phyloP scores from a whole-genome alignment of 2,797 vertebrate species.

The Mormyrops boulengeri region DNA sequence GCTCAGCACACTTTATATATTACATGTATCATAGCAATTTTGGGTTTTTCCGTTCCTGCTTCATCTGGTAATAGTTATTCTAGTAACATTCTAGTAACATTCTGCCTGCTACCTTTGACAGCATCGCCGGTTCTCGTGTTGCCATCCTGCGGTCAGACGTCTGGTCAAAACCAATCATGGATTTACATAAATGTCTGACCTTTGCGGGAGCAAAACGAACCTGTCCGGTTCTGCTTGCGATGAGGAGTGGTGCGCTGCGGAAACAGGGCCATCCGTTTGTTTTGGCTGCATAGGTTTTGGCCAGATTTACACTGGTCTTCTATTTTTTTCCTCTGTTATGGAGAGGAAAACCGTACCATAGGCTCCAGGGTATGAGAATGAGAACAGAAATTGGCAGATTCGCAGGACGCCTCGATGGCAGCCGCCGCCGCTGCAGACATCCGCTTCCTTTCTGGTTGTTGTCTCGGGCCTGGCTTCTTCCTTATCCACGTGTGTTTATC shows the following conservation, averaged over 20 bases:
- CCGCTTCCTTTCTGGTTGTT: not conserved
- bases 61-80: not conserved
- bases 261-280: not conserved
- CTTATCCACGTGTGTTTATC: not conserved
- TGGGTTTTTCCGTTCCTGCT: not conserved
- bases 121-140: not conserved
- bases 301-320: not conserved
- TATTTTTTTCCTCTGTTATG: not conserved
- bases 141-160: not conserved
- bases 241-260: not conserved
- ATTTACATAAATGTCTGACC: not conserved
- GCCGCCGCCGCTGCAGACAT: not conserved
- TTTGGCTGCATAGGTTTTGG: not conserved
- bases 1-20: not conserved
- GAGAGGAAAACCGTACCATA: not conserved
- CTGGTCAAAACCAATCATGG: not conserved
- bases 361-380: not conserved
- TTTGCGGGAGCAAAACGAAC: not conserved
- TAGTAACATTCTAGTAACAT: no score
- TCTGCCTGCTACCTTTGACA: not conserved
- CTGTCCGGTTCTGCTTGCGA: not conserved
- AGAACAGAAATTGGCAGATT: not conserved
- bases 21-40: not conserved
- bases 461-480: not conserved
- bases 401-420: not conserved